Conservation (phyloP, 2,888 invertebrate species). For the Acrobasis consociella region DNA sequence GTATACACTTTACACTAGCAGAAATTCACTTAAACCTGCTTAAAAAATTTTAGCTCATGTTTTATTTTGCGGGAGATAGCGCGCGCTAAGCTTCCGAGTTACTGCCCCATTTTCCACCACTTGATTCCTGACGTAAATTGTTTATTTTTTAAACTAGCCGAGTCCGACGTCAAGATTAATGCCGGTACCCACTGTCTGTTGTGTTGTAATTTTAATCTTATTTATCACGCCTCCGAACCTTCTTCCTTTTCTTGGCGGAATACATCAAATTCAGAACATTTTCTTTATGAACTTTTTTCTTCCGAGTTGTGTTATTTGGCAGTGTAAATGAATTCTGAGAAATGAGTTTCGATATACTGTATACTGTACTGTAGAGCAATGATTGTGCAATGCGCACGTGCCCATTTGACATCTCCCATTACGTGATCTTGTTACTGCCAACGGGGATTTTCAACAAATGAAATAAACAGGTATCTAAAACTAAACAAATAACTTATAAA, state of each 20-base stretch:
- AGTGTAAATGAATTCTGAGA: neutral
- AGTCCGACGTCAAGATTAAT: constrained; percentile 14
- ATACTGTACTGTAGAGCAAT: neutral
- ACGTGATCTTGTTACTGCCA: constrained; percentile 6
- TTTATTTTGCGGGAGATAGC: constrained; percentile 5
- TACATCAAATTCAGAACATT: neutral
- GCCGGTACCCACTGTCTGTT: constrained; percentile 1
- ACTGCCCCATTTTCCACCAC: constrained; percentile 18
- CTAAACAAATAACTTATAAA: too few species aligned
- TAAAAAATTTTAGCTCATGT: constrained; percentile 5
- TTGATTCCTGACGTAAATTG: constrained; percentile 11
- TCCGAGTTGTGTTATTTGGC: neutral
- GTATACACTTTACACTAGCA: too few species aligned
- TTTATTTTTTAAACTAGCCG: constrained; percentile 19
- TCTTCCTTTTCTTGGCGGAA: neutral
- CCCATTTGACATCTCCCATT: neutral
- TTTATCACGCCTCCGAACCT: constrained; percentile 11
- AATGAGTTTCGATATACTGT: neutral
- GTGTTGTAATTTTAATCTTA: constrained; percentile 20
- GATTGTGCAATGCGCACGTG: constrained; percentile 2
- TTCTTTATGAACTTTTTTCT: neutral
- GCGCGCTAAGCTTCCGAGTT: constrained; percentile 14
- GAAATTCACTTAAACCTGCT: neutral
- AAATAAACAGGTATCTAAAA: too few species aligned
- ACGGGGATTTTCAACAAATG: too few species aligned